Percentiles rank a stretch among this genome's conserved stretches.
phyloP scores from a whole-genome alignment of 2,888 invertebrate genomes.

The Himalopsyche tibetana region DNA sequence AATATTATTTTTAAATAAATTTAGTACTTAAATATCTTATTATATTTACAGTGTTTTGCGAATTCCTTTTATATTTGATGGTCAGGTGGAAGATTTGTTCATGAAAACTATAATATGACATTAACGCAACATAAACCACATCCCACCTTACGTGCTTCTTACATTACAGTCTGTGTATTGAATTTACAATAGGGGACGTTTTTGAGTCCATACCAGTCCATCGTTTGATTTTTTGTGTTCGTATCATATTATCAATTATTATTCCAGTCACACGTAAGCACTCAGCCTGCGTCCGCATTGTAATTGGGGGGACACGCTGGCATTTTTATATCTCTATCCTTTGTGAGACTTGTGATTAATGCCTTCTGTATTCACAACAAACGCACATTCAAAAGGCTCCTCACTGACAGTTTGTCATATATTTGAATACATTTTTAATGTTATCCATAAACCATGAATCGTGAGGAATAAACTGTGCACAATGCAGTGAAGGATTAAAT shows the following conservation, averaged over 20 bases:
- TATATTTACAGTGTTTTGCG: too few species aligned
- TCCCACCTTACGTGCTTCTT: too few species aligned
- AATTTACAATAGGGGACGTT: background rate
- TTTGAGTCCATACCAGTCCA: background rate
- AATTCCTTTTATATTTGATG: too few species aligned
- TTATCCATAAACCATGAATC: conserved; percentile 14
- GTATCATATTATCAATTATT: conserved; percentile 17
- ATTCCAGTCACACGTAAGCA: conserved; percentile 47
- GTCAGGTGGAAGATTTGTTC: too few species aligned
- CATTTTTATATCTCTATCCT: conserved; percentile 49
- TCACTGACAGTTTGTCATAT: conserved; percentile 10
- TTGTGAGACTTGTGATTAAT: conserved; percentile 29
- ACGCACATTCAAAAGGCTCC: conserved; percentile 10
- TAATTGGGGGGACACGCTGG: conserved; percentile 7
- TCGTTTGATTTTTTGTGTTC: conserved; percentile 6
- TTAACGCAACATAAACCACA: too few species aligned
- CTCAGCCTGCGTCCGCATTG: conserved; percentile 44
- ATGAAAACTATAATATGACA: too few species aligned
- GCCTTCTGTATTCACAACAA: conserved; percentile 34
- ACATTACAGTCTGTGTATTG: background rate
- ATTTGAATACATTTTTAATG: conserved; percentile 26
- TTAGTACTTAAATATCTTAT: too few species aligned
- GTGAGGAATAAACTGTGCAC: background rate
- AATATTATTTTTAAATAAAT: too few species aligned
- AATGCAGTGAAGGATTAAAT: background rate